Conservation (phyloP, 2,888 invertebrate genomes). For the Clunio marinus region DNA sequence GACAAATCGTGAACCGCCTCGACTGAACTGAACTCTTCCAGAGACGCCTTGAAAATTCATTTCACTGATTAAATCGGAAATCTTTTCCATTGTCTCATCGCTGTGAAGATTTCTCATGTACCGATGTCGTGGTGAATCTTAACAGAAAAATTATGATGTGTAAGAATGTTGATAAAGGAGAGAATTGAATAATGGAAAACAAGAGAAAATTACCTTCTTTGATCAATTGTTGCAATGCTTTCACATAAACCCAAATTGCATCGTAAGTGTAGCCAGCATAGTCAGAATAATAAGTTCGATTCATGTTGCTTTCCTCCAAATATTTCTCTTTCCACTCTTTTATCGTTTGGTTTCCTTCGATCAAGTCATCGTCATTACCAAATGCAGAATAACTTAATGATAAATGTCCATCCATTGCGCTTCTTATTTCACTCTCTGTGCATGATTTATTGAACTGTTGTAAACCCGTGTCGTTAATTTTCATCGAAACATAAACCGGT, state of each 20-base stretch:
- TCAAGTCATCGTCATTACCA: slow-evolving; percentile 56
- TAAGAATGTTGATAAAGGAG: too few species aligned
- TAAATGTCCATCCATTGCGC: slow-evolving; percentile 68
- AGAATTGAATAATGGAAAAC: too few species aligned
- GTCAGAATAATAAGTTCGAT: slow-evolving; percentile 50
- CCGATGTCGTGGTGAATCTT: neutral
- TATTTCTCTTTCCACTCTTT: slow-evolving; percentile 58
- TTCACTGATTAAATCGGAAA: slow-evolving; percentile 59
- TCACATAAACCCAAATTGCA: slow-evolving; percentile 75
- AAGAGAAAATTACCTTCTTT: slow-evolving; percentile 51
- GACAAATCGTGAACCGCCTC: slow-evolving; percentile 64
- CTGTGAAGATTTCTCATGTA: slow-evolving; percentile 44
- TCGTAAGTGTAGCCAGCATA: slow-evolving; percentile 77
- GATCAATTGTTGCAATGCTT: slow-evolving; percentile 63
- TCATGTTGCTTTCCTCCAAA: slow-evolving; percentile 40
- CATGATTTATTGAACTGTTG: slow-evolving; percentile 56
- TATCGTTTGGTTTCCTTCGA: slow-evolving; percentile 64
- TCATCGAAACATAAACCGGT: slow-evolving; percentile 64
- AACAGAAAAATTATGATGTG: too few species aligned
- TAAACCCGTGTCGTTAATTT: slow-evolving; percentile 55
- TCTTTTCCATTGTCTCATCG: slow-evolving; percentile 46
- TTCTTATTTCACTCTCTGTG: slow-evolving; percentile 58
- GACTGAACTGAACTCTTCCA: slow-evolving; percentile 65
- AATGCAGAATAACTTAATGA: slow-evolving; percentile 65
- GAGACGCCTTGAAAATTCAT: slow-evolving; percentile 72